phyloP scores from a whole-genome alignment of 2,797 vertebrate genomes.

The Lacerta agilis region DNA sequence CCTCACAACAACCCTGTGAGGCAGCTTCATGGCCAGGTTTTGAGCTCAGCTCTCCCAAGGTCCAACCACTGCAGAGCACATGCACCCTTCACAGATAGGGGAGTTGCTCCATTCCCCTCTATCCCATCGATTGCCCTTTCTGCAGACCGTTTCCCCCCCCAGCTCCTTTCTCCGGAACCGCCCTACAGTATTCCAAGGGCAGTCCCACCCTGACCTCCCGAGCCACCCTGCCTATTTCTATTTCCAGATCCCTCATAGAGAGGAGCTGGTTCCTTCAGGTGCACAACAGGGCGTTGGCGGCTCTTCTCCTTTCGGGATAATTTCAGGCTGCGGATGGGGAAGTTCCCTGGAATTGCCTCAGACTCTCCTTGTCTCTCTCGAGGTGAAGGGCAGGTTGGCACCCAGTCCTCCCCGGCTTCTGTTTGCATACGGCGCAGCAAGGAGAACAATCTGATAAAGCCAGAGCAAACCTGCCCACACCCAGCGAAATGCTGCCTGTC shows the following conservation, averaged over 20 bases:
- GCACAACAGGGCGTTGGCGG: neutral
- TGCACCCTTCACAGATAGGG: too few species aligned
- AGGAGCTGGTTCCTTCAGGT: neutral
- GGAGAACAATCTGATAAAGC: constrained; percentile 23
- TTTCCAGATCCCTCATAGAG: neutral
- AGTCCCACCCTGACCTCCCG: neutral
- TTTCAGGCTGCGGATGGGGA: neutral
- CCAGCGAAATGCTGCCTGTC: constrained; percentile 1
- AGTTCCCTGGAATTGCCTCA: neutral
- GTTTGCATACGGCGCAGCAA: neutral
- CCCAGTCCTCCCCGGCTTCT: neutral
- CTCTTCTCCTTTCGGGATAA: neutral
- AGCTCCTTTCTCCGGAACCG: neutral
- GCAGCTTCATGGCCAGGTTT: too few species aligned
- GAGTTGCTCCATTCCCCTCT: too few species aligned
- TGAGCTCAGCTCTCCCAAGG: too few species aligned
- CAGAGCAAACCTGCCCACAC: neutral
- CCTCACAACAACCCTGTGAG: too few species aligned
- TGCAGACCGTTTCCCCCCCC: too few species aligned
- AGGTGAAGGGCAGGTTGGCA: neutral
- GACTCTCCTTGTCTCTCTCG: neutral
- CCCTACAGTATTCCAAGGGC: too few species aligned
- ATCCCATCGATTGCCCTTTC: neutral
- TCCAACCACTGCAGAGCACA: too few species aligned
- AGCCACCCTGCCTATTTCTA: too few species aligned